Evolutionary conservation across 2,797 vertebrate genomes (phyloP), one percentile per base, ranked within the genome.

Genomic region (Sebastes trivittatus): DNA sequence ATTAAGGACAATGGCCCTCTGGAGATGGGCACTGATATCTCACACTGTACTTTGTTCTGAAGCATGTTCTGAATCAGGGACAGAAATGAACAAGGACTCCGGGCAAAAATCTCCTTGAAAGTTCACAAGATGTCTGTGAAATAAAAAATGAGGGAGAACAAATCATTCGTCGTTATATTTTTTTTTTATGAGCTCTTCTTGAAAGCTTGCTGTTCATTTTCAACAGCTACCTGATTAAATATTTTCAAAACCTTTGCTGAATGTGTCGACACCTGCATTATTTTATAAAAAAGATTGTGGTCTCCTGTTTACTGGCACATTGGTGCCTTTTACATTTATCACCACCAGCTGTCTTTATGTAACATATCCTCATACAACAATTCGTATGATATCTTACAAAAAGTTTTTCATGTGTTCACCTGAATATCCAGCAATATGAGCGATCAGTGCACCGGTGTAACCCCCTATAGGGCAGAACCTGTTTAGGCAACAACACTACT

Each of bases 1-100:
- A 94, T 93, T 94, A 87, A 87, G 83, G 86, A 88, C 86, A 93
- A 88, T 74, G 86, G 82, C 74, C 88, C 88, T 84, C 84, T 88
- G 88, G 86, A 86, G 90, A 92, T 77, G 81, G 67, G 30, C 77
- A 46, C 72, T 77, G 83, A 90, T 88, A 87, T 87, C 83, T 86
- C 73, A 65, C 78, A 46, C 83, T 78, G 81, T 80, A 78, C 85
- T 78, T 87, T 87, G 82, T 88, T 69, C 60, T 16, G 30, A 49
- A 72, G 63, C 83, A 72, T 87, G 86, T 85, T 65, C 70, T 61
- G 70, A 74, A 80, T 75, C 81, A 81, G 69, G 49, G 34, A 58
- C 75, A 70, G 69, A 42, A 72, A 83, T 88, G 82, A 90, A 88
- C 75, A 34, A 8, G 2, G 62, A 77, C 82, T 79, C 9, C 3